Percentiles rank a stretch among this genome's conserved stretches.
Conservation (phyloP, 2,113 vertebrate genomes). For the Alaudala cheleensis region DNA sequence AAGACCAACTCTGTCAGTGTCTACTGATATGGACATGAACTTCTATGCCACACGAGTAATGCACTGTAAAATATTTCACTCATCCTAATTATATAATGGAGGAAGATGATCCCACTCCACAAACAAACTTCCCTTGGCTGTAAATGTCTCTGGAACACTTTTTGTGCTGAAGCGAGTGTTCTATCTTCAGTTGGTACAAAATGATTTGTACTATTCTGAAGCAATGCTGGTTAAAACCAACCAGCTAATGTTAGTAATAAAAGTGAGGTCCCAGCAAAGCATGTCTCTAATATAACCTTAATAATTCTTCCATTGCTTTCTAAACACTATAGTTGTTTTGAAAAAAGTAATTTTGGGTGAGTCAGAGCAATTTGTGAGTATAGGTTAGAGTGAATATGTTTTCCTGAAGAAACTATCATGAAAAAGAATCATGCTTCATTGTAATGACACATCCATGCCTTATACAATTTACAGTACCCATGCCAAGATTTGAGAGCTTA, state of each 20-base stretch:
- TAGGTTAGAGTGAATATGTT: not conserved
- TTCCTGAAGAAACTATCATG: not conserved
- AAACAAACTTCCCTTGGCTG: not conserved
- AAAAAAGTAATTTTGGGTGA: conserved; percentile 14
- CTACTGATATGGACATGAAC: not conserved
- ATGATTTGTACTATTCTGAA: not conserved
- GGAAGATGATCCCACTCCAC: not conserved
- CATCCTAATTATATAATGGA: not conserved
- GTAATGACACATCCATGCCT: not conserved
- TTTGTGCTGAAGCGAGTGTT: not conserved
- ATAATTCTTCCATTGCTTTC: not conserved
- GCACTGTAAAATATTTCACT: not conserved
- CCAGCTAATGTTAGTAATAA: not conserved
- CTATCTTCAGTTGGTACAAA: not conserved
- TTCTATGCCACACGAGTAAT: not conserved
- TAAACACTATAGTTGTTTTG: not conserved
- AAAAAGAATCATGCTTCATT: not conserved
- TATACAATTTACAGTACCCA: not conserved
- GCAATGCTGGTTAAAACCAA: not conserved
- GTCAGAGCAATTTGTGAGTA: not conserved
- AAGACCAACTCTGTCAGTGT: not conserved
- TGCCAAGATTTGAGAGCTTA: conserved; percentile 42
- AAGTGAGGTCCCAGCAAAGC: not conserved
- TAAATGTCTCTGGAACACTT: not conserved
- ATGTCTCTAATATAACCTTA: not conserved